Evolutionary conservation across 2,888 invertebrate genomes (phyloP), one percentile per base, ranked within the genome.

Genomic region (Ormia ochracea): DNA sequence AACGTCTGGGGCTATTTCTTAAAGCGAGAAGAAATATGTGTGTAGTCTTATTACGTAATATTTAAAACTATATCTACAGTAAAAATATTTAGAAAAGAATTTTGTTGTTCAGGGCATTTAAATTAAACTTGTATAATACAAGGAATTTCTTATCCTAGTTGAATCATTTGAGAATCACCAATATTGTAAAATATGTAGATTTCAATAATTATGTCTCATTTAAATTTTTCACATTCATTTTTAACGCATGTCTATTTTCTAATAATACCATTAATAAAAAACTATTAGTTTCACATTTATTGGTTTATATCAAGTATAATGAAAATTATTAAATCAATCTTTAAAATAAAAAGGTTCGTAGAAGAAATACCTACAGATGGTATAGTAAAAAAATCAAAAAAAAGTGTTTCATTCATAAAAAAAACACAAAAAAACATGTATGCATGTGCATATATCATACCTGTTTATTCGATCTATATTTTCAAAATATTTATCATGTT

Each of bases 371-470:
- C 56, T 41, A 23, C 50, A 48, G 28, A 48, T 38, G 21, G 38
- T 41, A 56, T 50, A 5, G n/a, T 59, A 48, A 56, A 72, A 17
- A 21, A 61, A 70, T n/a, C n/a, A n/a, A n/a, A n/a, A n/a, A n/a
- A n/a, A n/a, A n/a, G n/a, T n/a, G n/a, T n/a, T n/a, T n/a, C n/a
- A n/a, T n/a, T n/a, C n/a, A n/a, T n/a, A n/a, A n/a, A n/a, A n/a
- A n/a, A n/a, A n/a, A n/a, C n/a, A n/a, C n/a, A n/a, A n/a, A n/a
- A n/a, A n/a, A n/a, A n/a, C n/a, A n/a, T n/a, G n/a, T n/a, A n/a
- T n/a, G n/a, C n/a, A n/a, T n/a, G n/a, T n/a, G n/a, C n/a, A n/a
- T n/a, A n/a, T n/a, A n/a, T n/a, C n/a, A n/a, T n/a, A n/a, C n/a
- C n/a, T n/a, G n/a, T n/a, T n/a, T n/a, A n/a, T n/a, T n/a, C n/a